Base-by-base conservation (phyloP, 2,797 vertebrate species). In the Lepilemur ruficaudatus region DNA sequence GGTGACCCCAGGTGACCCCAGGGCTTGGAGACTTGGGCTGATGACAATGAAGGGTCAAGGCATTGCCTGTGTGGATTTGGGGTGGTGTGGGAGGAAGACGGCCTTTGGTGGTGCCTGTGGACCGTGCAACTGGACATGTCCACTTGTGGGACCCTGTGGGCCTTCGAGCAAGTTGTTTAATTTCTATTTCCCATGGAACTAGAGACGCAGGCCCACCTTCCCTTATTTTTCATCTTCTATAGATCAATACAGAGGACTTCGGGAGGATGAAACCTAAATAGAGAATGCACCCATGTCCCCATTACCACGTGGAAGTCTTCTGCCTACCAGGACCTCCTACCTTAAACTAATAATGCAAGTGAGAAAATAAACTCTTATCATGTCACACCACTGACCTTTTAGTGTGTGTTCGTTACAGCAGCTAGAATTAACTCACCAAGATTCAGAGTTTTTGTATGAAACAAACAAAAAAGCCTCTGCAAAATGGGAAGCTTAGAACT, bases 81-180 rank as follows among this genome's bases (percentile, higher is more conserved):
- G 32, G 20, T 4, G 10, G 35, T n/a, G 17, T 2, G 57, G 48
- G 41, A 50, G 7, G 22, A 41, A 5, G 22, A 18, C 14, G 4
- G 43, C 14, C 5, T 52, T 65, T 1, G n/a, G 70, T 46, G 67
- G 20, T n/a, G 13, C n/a, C 22, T 1, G 1, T 4, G n/a, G 41
- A 46, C 2, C 17, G 11, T 0, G 4, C 5, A 46, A 22, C 28
- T 18, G 80, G 84, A 7, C 10, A 0, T 3, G 2, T 7, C 5
- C 88, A 67, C 11, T 3, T 5, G 20, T 22, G 59, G 79, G 46
- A 32, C 22, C 25, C 69, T 2, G 3, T 7, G 15, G 59, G 28
- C 2, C 23, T 90, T 17, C 4, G 28, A 59, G 50, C 9, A 50
- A 38, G 43, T 57, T 20, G 32, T 52, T 35, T 23, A 28, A 25